Evolutionary conservation across 2,888 invertebrate genomes (phyloP).

Genomic region (Seira ritae): DNA sequence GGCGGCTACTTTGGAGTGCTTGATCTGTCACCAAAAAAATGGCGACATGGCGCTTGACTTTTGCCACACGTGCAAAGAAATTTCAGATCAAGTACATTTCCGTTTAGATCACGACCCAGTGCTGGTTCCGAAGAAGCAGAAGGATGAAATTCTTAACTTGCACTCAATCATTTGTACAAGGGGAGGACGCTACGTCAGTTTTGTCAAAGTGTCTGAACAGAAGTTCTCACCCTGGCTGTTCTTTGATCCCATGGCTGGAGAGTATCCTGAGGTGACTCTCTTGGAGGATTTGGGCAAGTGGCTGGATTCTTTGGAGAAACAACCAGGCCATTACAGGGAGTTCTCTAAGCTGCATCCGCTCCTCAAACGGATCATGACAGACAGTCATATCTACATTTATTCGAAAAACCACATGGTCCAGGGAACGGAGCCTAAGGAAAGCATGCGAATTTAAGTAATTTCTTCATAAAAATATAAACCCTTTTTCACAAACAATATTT

Average conservation of each 20-base stretch:
- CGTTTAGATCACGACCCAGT: conserved; percentile 52
- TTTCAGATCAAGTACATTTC: conserved; percentile 54
- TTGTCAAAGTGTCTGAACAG: conserved; percentile 54
- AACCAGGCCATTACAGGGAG: conserved; percentile 55
- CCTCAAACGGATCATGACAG: conserved; percentile 64
- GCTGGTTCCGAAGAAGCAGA: conserved; percentile 45
- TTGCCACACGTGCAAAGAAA: conserved; percentile 54
- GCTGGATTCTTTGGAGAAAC: conserved; percentile 56
- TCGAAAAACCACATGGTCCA: conserved; percentile 28
- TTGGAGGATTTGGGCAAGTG: conserved; percentile 55
- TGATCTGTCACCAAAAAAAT: conserved; percentile 54
- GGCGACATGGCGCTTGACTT: conserved; percentile 61
- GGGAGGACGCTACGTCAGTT: conserved; percentile 53
- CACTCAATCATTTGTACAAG: conserved; percentile 67
- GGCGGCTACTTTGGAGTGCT: conserved; percentile 57
- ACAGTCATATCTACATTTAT: conserved; percentile 66
- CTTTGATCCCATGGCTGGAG: conserved; percentile 57
- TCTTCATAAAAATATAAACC: too few relatives aligned
- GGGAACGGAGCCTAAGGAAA: conserved; percentile 35
- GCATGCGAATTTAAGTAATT: conserved; percentile 25
- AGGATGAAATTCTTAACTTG: conserved; percentile 50
- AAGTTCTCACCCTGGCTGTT: conserved; percentile 64
- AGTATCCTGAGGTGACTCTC: conserved; percentile 57
- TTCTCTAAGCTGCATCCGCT: conserved; percentile 53
- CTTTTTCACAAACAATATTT: too few relatives aligned